A percentile compares a stretch with the other conserved stretches of the same genome.
Evolutionary conservation across 2,888 invertebrate species (phyloP).

Genomic region (Cylloceria caligata): DNA sequence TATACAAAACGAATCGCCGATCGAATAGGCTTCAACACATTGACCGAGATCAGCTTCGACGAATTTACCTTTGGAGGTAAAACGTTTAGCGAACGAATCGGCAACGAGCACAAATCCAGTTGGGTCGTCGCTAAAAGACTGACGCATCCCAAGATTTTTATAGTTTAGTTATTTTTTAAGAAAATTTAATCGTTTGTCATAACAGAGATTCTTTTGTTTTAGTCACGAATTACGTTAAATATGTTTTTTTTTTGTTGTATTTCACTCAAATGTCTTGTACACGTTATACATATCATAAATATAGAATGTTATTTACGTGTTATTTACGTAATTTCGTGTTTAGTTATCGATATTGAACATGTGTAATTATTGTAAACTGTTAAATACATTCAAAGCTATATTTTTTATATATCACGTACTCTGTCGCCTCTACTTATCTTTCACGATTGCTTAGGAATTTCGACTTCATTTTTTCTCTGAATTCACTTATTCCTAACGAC

Average conservation of each 20-base stretch:
- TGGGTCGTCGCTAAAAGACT: conserved; percentile 74
- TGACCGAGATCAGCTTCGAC: conserved; percentile 85
- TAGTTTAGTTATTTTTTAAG: neutral
- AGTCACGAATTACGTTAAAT: neutral
- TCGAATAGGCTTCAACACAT: conserved; percentile 86
- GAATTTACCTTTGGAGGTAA: conserved; percentile 87
- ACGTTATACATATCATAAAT: conserved; percentile 22
- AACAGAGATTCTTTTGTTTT: conserved; percentile 1
- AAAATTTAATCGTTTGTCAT: too few species aligned
- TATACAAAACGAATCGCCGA: conserved; percentile 87
- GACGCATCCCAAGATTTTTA: conserved; percentile 2
- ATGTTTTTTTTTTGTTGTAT: neutral
- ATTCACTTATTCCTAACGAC: too few species aligned
- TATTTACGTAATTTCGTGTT: neutral
- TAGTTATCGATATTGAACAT: too few species aligned
- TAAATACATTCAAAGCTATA: conserved; percentile 10
- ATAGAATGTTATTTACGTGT: neutral
- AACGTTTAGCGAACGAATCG: conserved; percentile 87
- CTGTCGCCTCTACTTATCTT: neutral
- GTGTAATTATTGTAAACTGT: conserved; percentile 8
- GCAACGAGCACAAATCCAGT: conserved; percentile 70
- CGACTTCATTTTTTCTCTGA: too few species aligned
- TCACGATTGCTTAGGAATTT: too few species aligned
- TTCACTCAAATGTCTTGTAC: neutral
- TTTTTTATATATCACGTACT: neutral